A percentile compares a stretch with the other conserved stretches of the same genome.
Evolutionary conservation across 1,140 invertebrate species (phyloP).

Genomic region (Meloidogyne floridensis): DNA sequence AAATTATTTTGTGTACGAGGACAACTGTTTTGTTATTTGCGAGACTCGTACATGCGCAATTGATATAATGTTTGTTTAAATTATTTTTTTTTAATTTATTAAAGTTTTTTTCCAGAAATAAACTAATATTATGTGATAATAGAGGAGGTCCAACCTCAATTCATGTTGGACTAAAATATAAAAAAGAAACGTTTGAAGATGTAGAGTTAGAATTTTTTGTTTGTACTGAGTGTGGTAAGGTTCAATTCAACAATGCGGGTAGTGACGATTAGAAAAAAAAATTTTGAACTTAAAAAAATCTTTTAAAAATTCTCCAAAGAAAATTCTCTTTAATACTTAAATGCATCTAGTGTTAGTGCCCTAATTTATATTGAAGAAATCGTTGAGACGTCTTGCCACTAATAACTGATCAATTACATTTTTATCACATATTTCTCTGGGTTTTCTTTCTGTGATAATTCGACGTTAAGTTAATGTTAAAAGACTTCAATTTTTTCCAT

Average conservation of each 20-base stretch:
- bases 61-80: conserved; percentile 18
- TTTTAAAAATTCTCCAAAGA: neutral
- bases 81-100: neutral
- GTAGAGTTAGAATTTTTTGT: conserved; percentile 16
- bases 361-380: no score
- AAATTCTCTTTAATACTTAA: neutral
- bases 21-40: neutral
- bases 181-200: conserved; percentile 19
- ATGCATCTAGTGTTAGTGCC: no score
- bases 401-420: no score
- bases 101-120: conserved; percentile 19
- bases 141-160: conserved; percentile 17
- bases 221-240: conserved; percentile 21
- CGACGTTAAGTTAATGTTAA: no score
- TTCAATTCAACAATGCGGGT: conserved; percentile 20
- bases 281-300: no score
- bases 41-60: conserved; percentile 13
- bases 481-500: no score
- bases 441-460: no score
- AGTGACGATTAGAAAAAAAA: conserved; percentile 6
- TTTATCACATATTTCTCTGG: no score
- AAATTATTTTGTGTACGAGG: neutral
- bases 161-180: conserved; percentile 27
- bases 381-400: no score
- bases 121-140: conserved; percentile 15